Base-by-base conservation (phyloP, 2,113 vertebrate species). In the Rhipidura dahli region DNA sequence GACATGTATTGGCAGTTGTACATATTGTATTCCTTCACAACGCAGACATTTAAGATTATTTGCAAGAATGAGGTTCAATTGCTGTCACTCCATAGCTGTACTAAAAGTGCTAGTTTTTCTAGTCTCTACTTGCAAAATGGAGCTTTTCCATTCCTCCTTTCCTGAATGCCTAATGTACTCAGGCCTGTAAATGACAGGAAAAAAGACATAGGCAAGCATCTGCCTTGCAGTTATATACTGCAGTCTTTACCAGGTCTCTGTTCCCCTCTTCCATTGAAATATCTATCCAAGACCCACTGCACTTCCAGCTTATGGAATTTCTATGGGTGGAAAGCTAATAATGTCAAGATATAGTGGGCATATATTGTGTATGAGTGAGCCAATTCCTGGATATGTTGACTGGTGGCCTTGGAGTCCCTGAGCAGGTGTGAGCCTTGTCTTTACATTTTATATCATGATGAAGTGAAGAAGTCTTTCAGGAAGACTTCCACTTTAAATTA, bases 281-380 rank as follows among this genome's bases (percentile, higher is more conserved):
- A 33, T 27, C 18, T 75, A 20, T 33, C 40, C 14, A 68, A 53
- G 57, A 20, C 33, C 30, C 6, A 35, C 9, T 35, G 21, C 13
- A 14, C 13, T 85, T 66, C 40, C 53, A 53, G 40, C 6, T 65
- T 13, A 42, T 5, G 42, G 17, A 33, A 49, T 54, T 39, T 49
- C 40, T 28, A 13, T 13, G 24, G 13, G 11, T 54, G 30, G 63
- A 68, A 83, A 68, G 49, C 9, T 27, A 47, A 15, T 35, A 47
- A 54, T 85, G 30, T 1, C 33, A 56, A 23, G 30, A 15, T 40
- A 42, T 1, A 82, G 18, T 15, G 8, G 31, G 26, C 10, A 87
- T 37, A 16, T 63, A 26, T 2, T 2, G 1, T 3, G 6, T 13
- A 3, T 7, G 19, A 80, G 11, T 23, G 37, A 78, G 42, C 6